Evolutionary conservation across 2,797 vertebrate genomes (phyloP).

Genomic region (Microctenopoma lineatum): DNA sequence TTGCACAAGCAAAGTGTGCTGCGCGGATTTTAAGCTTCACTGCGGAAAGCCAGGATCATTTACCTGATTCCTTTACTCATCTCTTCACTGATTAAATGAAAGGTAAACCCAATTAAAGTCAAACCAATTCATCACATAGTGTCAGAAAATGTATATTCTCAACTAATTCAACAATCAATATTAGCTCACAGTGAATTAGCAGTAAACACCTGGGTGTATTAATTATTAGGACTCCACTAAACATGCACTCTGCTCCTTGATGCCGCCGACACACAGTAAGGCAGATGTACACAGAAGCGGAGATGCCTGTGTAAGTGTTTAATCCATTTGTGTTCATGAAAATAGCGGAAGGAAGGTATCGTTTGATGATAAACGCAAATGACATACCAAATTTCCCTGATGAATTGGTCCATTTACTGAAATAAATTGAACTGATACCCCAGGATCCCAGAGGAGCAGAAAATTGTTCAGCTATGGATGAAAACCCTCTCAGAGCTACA

Average conservation of each 20-base stretch:
- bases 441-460: slow-evolving; percentile 76
- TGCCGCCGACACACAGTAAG: slow-evolving; percentile 33
- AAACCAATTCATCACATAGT: slow-evolving; percentile 27
- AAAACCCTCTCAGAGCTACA: slow-evolving; percentile 54
- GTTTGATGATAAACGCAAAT: slow-evolving; percentile 75
- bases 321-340: slow-evolving; percentile 61
- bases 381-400: slow-evolving; percentile 78
- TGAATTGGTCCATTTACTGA: slow-evolving; percentile 81
- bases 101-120: slow-evolving; percentile 38
- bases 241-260: slow-evolving; percentile 5
- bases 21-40: slow-evolving; percentile 14
- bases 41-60: not conserved
- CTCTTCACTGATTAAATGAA: slow-evolving; percentile 18
- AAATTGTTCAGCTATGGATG: slow-evolving; percentile 79
- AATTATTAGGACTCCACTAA: slow-evolving; percentile 27
- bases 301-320: slow-evolving; percentile 58
- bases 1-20: slow-evolving; percentile 1
- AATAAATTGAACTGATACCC: slow-evolving; percentile 83
- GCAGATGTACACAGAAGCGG: slow-evolving; percentile 43
- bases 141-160: slow-evolving; percentile 25
- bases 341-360: slow-evolving; percentile 58
- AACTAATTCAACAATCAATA: slow-evolving; percentile 38
- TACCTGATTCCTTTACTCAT: slow-evolving; percentile 5
- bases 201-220: slow-evolving; percentile 41
- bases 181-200: slow-evolving; percentile 25